Evolutionary conservation across 2,797 vertebrate species (phyloP).

Genomic region (Gouania willdenowi): DNA sequence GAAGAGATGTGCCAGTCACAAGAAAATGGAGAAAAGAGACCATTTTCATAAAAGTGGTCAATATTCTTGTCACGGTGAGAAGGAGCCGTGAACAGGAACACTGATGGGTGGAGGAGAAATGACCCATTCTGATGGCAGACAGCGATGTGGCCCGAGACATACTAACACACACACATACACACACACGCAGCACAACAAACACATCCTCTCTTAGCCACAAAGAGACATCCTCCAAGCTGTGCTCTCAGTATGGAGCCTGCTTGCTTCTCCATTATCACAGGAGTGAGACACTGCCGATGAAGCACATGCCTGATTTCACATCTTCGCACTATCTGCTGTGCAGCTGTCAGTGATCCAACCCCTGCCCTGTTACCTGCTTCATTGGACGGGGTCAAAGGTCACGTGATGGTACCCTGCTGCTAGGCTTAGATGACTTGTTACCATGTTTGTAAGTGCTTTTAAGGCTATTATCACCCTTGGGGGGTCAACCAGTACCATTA

Average conservation of each 20-base stretch:
- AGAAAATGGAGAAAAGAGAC: constrained; percentile 14
- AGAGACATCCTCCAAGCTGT: constrained; percentile 10
- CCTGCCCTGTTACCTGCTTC: constrained; percentile 70
- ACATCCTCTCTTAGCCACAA: constrained; percentile 6
- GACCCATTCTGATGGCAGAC: constrained; percentile 29
- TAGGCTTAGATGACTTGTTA: constrained; percentile 31
- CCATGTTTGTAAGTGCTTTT: constrained; percentile 41
- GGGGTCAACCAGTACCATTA: constrained; percentile 37
- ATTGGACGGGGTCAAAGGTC: constrained; percentile 67
- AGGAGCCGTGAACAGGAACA: constrained; percentile 58
- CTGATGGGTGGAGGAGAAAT: constrained; percentile 39
- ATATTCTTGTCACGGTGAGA: constrained; percentile 41
- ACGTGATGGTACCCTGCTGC: constrained; percentile 28
- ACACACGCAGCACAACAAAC: constrained; percentile 8
- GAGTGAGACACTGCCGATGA: constrained; percentile 50
- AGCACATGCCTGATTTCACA: constrained; percentile 63
- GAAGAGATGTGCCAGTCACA: constrained; percentile 25
- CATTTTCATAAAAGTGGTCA: constrained; percentile 32
- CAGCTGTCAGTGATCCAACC: constrained; percentile 66
- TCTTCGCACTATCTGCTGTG: constrained; percentile 35
- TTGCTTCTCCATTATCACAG: constrained; percentile 50
- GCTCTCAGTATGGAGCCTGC: constrained; percentile 13
- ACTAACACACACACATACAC: constrained; percentile 4
- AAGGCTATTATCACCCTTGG: constrained; percentile 54
- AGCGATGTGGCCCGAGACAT: constrained; percentile 28